These are phyloP conservation scores for Drosophila micromelanica DNA, from an alignment of 1,140 invertebrate genomes.

Conservation along the genomic window DNA sequence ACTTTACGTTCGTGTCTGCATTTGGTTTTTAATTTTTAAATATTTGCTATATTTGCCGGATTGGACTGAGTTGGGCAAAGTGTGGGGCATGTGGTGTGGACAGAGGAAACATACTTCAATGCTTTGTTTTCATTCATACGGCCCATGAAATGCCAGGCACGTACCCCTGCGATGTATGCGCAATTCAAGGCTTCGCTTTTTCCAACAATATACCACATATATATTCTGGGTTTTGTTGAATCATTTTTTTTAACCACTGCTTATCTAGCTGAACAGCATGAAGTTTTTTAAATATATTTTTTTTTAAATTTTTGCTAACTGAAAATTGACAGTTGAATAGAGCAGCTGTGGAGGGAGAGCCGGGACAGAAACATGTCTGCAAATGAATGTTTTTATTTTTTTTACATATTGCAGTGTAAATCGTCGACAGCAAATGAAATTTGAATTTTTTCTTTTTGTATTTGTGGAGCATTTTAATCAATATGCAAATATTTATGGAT, in stretches of 20 bases:
- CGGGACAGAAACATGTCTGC: not conserved
- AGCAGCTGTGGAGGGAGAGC: not conserved
- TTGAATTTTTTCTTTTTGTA: slow-evolving; percentile 3
- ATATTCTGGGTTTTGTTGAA: slow-evolving; percentile 24
- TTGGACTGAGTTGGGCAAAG: not conserved
- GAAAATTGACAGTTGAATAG: slow-evolving; percentile 68
- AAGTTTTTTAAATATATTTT: not conserved
- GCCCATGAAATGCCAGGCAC: slow-evolving; percentile 57
- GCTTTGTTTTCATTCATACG: slow-evolving; percentile 59
- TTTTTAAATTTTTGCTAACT: slow-evolving; percentile 54
- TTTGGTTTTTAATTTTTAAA: slow-evolving; percentile 64
- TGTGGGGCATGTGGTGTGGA: not conserved
- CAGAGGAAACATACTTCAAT: slow-evolving; percentile 29
- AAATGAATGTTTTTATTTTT: slow-evolving; percentile 7
- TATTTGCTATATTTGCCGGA: slow-evolving; percentile 41
- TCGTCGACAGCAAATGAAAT: not conserved
- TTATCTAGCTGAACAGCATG: slow-evolving; percentile 35
- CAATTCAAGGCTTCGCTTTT: slow-evolving; percentile 59
- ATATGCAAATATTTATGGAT: slow-evolving; percentile 62
- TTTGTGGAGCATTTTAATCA: slow-evolving; percentile 47
- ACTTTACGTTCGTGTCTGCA: slow-evolving; percentile 53
- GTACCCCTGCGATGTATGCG: slow-evolving; percentile 16
- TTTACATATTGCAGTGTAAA: not conserved
- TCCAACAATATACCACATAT: slow-evolving; percentile 22
- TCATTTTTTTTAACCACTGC: slow-evolving; percentile 22